phyloP scores from a whole-genome alignment of 2,113 vertebrate genomes.

The Felis catus region DNA sequence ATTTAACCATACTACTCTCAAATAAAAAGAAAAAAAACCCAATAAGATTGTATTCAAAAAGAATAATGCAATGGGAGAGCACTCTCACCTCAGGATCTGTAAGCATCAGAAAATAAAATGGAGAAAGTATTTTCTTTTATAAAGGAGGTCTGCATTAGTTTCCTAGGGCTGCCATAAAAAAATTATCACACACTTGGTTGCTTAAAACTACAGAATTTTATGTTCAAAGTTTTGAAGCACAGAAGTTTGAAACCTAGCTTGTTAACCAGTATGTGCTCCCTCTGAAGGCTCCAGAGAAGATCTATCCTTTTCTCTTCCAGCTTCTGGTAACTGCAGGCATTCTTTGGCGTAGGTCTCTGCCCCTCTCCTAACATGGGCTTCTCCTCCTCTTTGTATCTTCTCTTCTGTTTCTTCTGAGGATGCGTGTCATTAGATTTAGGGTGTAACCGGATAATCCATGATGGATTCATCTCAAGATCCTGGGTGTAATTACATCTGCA shows the following conservation, averaged over 20 bases:
- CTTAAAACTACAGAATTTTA: not conserved
- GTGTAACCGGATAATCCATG: not conserved
- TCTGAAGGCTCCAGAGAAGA: not conserved
- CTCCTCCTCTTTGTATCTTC: not conserved
- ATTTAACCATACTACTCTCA: not conserved
- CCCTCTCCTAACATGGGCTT: not conserved
- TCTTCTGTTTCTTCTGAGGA: not conserved
- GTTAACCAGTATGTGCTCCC: not conserved
- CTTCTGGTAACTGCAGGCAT: not conserved
- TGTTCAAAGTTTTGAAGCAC: not conserved
- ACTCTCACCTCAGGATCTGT: not conserved
- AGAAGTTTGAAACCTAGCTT: not conserved
- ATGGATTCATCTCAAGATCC: not conserved
- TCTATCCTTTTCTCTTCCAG: not conserved
- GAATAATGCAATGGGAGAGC: not conserved
- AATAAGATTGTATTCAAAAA: not conserved
- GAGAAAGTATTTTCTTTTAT: not conserved
- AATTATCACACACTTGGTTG: not conserved
- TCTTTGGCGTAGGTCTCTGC: not conserved
- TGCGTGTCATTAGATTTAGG: not conserved
- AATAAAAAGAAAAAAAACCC: not conserved
- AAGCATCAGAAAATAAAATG: not conserved
- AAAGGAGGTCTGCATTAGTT: not conserved
- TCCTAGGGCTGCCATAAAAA: not conserved
- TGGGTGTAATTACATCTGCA: not conserved